Evolutionary conservation across 2,888 invertebrate species (phyloP).

Genomic region (Pristionchus mayeri): DNA sequence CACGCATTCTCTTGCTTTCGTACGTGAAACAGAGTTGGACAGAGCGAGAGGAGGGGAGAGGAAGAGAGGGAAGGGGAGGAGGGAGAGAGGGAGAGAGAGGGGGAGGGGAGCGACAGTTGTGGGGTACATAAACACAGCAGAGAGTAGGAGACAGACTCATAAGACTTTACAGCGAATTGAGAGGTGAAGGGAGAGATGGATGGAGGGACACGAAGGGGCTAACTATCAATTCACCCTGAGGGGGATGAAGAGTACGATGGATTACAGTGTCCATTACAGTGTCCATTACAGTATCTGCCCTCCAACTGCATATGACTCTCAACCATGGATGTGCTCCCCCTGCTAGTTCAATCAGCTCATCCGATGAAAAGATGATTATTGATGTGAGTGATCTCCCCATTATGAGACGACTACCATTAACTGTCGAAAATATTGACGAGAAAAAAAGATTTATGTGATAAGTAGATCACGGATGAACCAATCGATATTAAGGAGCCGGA

Average conservation of each 20-base stretch:
- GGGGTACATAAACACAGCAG: slow-evolving; percentile 49
- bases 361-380: slow-evolving; percentile 34
- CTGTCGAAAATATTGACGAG: too few relatives aligned
- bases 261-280: background rate
- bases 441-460: too few relatives aligned
- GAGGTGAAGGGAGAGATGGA: slow-evolving; percentile 6
- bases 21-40: slow-evolving; percentile 28
- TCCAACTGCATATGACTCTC: slow-evolving; percentile 66
- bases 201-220: background rate
- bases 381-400: slow-evolving; percentile 50
- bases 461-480: background rate
- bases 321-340: slow-evolving; percentile 68
- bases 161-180: slow-evolving; percentile 48
- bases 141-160: slow-evolving; percentile 33
- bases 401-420: too few relatives aligned
- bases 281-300: slow-evolving; percentile 60
- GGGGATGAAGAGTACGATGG: background rate
- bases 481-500: slow-evolving; percentile 43
- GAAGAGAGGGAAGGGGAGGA: too few relatives aligned
- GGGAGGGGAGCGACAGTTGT: slow-evolving; percentile 42
- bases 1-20: background rate
- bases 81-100: background rate
- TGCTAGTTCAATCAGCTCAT: slow-evolving; percentile 47
- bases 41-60: background rate
- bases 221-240: background rate